Percentiles rank a stretch among this genome's conserved stretches.
Evolutionary conservation across 2,797 vertebrate species (phyloP).

Genomic region (Melopsittacus undulatus): DNA sequence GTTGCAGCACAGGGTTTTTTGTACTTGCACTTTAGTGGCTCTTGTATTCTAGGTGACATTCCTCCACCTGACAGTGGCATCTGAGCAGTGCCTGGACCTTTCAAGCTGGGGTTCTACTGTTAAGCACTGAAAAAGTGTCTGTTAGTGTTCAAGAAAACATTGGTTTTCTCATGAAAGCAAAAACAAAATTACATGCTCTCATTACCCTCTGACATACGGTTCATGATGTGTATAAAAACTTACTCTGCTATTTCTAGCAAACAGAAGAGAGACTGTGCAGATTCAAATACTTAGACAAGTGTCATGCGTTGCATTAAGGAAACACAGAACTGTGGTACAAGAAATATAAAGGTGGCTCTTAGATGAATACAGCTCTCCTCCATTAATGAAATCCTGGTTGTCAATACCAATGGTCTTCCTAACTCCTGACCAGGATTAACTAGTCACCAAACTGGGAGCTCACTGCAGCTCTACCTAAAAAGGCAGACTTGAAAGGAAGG

Average conservation of each 20-base stretch:
- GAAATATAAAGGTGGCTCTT: conserved; percentile 23
- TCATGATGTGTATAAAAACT: conserved; percentile 21
- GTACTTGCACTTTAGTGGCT: neutral
- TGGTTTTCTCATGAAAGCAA: neutral
- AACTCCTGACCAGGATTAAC: conserved; percentile 43
- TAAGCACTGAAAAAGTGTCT: neutral
- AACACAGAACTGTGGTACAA: neutral
- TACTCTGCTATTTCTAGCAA: conserved; percentile 34
- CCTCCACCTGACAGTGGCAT: neutral
- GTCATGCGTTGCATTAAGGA: neutral
- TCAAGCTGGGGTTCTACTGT: neutral
- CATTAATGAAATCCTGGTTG: neutral
- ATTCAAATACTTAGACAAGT: conserved; percentile 40
- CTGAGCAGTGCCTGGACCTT: neutral
- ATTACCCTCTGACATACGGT: conserved; percentile 31
- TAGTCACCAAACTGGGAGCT: neutral
- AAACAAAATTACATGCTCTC: neutral
- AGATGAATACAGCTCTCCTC: neutral
- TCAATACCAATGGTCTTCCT: conserved; percentile 8
- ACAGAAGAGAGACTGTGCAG: neutral
- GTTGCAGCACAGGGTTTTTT: neutral
- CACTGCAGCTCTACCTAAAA: neutral
- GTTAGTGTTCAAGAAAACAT: neutral
- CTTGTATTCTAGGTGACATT: neutral
- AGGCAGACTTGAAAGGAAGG: conserved; percentile 12